Percentiles rank a stretch among this genome's conserved stretches.
Conservation (phyloP, 2,797 vertebrate genomes). For the Balearica regulorum region DNA sequence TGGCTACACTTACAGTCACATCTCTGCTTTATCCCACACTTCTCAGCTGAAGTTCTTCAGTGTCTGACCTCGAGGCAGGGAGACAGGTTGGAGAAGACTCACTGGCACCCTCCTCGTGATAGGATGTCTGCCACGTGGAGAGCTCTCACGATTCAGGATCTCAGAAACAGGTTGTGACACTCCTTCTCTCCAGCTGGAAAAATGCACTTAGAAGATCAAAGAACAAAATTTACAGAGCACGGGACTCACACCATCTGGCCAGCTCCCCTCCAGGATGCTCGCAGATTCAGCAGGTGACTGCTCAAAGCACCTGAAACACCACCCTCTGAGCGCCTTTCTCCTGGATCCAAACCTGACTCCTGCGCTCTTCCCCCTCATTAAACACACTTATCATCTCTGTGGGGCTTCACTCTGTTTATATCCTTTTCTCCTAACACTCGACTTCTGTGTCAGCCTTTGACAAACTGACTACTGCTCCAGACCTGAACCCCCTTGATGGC, state of each 20-base stretch:
- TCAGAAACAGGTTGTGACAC: neutral
- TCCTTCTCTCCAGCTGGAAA: neutral
- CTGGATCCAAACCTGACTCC: neutral
- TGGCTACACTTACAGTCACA: neutral
- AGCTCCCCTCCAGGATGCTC: neutral
- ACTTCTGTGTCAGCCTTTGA: neutral
- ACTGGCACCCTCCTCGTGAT: neutral
- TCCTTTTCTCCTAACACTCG: neutral
- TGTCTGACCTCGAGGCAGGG: neutral
- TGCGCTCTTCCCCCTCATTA: fast-evolving
- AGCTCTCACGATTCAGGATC: neutral
- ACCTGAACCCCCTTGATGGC: fast-evolving
- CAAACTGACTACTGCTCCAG: neutral
- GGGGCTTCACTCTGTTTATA: neutral
- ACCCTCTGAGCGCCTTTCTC: fast-evolving
- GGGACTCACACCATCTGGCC: neutral
- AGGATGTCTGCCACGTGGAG: fast-evolving
- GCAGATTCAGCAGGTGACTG: neutral
- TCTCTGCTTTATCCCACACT: neutral
- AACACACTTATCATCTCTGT: neutral
- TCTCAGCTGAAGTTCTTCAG: neutral
- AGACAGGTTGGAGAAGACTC: neutral
- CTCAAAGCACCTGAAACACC: neutral
- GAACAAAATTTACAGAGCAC: neutral
- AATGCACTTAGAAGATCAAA: neutral